A percentile compares a stretch with the other conserved stretches of the same genome.
phyloP scores from a whole-genome alignment of 35 echinoderm and acorn worm genomes.

The Acanthaster planci region DNA sequence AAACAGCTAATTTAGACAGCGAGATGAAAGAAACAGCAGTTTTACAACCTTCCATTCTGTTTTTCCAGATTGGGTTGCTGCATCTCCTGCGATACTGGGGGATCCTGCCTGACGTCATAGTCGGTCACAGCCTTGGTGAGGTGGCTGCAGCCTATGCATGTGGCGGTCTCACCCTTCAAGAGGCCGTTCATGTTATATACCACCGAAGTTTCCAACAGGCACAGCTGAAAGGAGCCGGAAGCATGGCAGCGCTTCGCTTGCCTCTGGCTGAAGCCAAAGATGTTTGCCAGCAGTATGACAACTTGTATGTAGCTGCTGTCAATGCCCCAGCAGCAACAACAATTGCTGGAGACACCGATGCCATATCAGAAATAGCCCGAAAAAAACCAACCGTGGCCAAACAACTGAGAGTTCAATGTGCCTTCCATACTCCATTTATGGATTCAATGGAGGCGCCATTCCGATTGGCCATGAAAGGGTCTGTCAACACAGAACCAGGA shows the following conservation, averaged over 20 bases:
- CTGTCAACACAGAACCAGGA: slow-evolving; percentile 55
- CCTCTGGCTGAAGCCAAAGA: slow-evolving; percentile 58
- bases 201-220: slow-evolving; percentile 77
- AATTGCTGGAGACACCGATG: slow-evolving; percentile 64
- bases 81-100: slow-evolving; percentile 80
- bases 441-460: slow-evolving; percentile 79
- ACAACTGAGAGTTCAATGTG: slow-evolving; percentile 73
- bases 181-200: slow-evolving; percentile 79
- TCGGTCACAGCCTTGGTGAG: slow-evolving; percentile 97
- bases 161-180: slow-evolving; percentile 77
- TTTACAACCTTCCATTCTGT: slow-evolving; percentile 83
- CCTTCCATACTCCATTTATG: slow-evolving; percentile 91
- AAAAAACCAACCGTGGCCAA: slow-evolving; percentile 59
- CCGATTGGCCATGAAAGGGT: slow-evolving; percentile 61
- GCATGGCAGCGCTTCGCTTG: slow-evolving; percentile 82
- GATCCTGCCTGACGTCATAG: slow-evolving; percentile 62
- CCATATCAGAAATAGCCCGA: slow-evolving; percentile 61
- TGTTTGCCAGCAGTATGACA: slow-evolving; percentile 66
- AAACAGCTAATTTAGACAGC: neutral
- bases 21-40: slow-evolving; percentile 62
- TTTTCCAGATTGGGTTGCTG: slow-evolving; percentile 73
- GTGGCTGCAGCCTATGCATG: slow-evolving; percentile 85
- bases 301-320: slow-evolving; percentile 78
- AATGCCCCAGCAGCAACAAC: slow-evolving; percentile 83
- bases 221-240: slow-evolving; percentile 79